Conservation (phyloP, 2,113 vertebrate genomes). For the Macrotis lagotis region DNA sequence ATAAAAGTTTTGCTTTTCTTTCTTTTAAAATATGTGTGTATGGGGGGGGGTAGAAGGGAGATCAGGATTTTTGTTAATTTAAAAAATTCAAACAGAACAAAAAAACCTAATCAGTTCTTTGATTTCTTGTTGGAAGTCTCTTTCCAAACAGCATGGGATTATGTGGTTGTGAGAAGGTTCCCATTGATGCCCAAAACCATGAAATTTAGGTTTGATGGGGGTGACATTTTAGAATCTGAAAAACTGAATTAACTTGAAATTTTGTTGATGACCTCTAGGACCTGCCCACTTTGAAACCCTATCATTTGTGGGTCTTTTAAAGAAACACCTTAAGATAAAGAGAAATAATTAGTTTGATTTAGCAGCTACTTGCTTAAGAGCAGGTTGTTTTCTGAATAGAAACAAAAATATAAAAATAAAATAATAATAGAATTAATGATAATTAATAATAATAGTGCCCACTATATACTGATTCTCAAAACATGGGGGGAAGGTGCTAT, state of each 20-base stretch:
- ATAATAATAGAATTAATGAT: background rate
- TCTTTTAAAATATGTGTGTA: background rate
- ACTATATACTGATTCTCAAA: background rate
- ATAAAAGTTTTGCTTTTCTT: conserved; percentile 17
- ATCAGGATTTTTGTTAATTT: background rate
- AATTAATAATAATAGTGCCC: too few relatives aligned
- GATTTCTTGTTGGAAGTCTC: too few relatives aligned
- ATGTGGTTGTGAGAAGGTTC: background rate
- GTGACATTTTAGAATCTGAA: background rate
- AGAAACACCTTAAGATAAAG: background rate
- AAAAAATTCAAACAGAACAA: background rate
- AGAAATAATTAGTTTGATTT: background rate
- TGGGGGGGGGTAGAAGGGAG: background rate
- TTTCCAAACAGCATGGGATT: background rate
- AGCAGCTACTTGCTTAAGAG: background rate
- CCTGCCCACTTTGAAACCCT: background rate
- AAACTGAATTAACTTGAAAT: background rate
- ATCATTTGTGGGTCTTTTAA: background rate
- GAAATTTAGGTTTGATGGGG: background rate
- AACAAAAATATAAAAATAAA: background rate
- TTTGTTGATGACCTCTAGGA: background rate
- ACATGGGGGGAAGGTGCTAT: background rate
- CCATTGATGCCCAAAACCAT: background rate
- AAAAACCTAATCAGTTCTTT: too few relatives aligned
- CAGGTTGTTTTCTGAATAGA: background rate